Base-by-base conservation (phyloP, 2,797 vertebrate species). In the Gymnodraco acuticeps region DNA sequence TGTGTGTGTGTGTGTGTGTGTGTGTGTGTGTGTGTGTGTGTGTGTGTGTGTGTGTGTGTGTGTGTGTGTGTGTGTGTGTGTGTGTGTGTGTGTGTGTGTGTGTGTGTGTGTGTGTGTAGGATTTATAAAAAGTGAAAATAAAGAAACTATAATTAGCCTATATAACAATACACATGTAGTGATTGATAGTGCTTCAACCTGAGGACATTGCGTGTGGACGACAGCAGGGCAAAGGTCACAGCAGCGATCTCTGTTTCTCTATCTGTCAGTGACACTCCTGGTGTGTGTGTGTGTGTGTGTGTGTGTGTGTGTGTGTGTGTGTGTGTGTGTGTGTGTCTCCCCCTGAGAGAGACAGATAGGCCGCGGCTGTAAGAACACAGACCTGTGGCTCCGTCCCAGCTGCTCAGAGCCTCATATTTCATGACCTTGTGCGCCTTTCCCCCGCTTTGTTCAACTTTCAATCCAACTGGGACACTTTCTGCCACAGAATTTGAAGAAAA, bases 61-160 rank as follows among this genome's bases (percentile, higher is more conserved):
- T 33, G 80, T 63, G 73, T 71, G 60, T 70, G 74, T 54, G 81
- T 54, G 77, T 64, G 63, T 64, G 80, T 33, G 70, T 12, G 71
- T 31, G 66, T 38, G 66, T 94, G 27, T 27, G 27, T 27, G 27
- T 27, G 86, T 62, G 75, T 76, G 66, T 70, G 75, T 33, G 53
- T 76, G 50, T 70, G 54, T 77, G 69, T 46, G 55, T 51, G 72
- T 53, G 73, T 33, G 78, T 63, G 73, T 71, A 89, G 91, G 92
- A 95, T 94, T 93, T 95, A 94, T 96, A 95, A 92, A 95, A 93
- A 94, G 86, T 89, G 84, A 91, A 93, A 95, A 94, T 93, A 94
- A 95, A 94, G 89, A 92, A 92, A 90, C 81, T 94, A 85, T 94
- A 88, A 94, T 94, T 93, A n/a, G n/a, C n/a, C n/a, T n/a, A 95